Base-by-base conservation (phyloP, 2,797 vertebrate genomes). In the Chromobotia macracanthus region DNA sequence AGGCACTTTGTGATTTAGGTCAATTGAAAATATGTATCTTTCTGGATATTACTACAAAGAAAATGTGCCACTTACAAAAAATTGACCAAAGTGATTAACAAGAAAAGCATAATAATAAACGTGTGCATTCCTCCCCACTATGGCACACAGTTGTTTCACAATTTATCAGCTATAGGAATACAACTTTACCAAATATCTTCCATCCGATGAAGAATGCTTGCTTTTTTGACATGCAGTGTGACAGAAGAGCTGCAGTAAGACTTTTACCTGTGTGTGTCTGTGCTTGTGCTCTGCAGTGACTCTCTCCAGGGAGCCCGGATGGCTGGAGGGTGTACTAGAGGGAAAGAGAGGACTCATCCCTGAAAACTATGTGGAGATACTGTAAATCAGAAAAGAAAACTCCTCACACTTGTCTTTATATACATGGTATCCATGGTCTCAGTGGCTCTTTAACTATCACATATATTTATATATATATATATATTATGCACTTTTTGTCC, bases 331-430 rank as follows among this genome's bases (percentile, higher is more conserved):
- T 87, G 97, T 96, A 0, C 92, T 99, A 91, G 94, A 97, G 71
- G 97, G 97, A 86, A 97, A 93, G 91, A 92, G 93, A 87, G 98
- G 98, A 87, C 96, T 99, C 87, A 99, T 99, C 91, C 98, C 98
- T 85, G 94, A 98, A 88, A 99, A 99, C 88, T 99, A 99, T 1
- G 97, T 99, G 90, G 95, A 98, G 89, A 92, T 97, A 89, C 93
- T 98, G 88, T 97, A 95, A 90, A 86, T 64, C 83, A 16, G 64
- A 51, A 46, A 50, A 16, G 64, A 51, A 46, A 50, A 48, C 21
- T 3, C 53, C 19, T 2, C 23, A 72, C 18, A 51, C 56, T 78
- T 63, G 31, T 41, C 64, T 74, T 64, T 53, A 89, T 95, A 93
- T 94, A 91, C 95, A 95, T 95, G 96, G 94, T 94, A 94, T 95